phyloP scores from a whole-genome alignment of 2,888 invertebrate genomes.

The Sericinus montela region DNA sequence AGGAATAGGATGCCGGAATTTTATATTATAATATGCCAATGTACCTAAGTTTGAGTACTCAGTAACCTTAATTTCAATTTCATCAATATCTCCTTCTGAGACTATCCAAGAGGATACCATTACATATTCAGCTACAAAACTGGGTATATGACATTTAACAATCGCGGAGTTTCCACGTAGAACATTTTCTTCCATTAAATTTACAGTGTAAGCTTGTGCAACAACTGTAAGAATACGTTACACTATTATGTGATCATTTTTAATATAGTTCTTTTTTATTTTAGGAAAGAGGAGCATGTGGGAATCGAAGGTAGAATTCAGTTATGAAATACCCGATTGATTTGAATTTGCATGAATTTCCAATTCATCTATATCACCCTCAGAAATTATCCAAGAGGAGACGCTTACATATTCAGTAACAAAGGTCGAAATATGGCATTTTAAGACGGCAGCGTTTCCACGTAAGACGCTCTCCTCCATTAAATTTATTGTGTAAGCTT shows the following conservation, averaged over 20 bases:
- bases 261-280: neutral
- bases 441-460: constrained; percentile 93
- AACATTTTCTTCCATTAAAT: constrained; percentile 95
- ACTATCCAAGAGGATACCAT: constrained; percentile 92
- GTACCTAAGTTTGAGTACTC: constrained; percentile 60
- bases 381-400: constrained; percentile 91
- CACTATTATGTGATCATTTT: neutral
- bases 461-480: constrained; percentile 95
- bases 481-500: constrained; percentile 92
- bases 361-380: constrained; percentile 71
- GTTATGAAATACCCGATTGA: constrained; percentile 53
- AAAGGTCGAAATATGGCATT: constrained; percentile 96
- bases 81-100: constrained; percentile 83
- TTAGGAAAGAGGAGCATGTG: constrained; percentile 21
- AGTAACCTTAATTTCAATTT: constrained; percentile 58
- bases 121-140: constrained; percentile 95
- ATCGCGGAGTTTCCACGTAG: constrained; percentile 93
- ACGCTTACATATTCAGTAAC: constrained; percentile 94
- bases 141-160: constrained; percentile 95
- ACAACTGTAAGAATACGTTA: constrained; percentile 85
- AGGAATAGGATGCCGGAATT: constrained; percentile 21
- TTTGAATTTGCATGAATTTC: constrained; percentile 68
- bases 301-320: neutral
- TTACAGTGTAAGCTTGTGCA: constrained; percentile 91
- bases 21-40: neutral